Conservation (phyloP, 1,140 invertebrate genomes). For the Philotrypesis tridentata region DNA sequence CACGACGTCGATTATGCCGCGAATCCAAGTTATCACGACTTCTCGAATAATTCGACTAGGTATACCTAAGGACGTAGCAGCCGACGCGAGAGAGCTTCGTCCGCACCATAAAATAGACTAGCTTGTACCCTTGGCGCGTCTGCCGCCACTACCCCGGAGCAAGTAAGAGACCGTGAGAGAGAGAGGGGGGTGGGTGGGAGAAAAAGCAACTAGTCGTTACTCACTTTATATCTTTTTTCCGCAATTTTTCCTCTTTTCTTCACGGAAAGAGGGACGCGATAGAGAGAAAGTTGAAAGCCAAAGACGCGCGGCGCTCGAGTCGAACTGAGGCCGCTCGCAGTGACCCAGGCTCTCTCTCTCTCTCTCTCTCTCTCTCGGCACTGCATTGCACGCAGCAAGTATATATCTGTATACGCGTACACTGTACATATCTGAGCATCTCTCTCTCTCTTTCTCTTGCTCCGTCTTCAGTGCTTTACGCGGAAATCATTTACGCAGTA, state of each 20-base stretch:
- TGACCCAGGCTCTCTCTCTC: background rate
- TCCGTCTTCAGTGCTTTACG: slow-evolving; percentile 37
- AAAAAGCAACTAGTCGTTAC: background rate
- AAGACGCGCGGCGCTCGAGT: background rate
- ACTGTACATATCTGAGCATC: background rate
- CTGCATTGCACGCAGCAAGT: no score
- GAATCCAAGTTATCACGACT: slow-evolving; percentile 45
- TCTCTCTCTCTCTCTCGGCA: no score
- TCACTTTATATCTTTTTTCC: background rate
- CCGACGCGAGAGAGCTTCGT: background rate
- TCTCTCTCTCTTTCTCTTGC: slow-evolving; percentile 13
- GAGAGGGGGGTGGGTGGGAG: no score
- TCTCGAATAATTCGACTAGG: slow-evolving; percentile 43
- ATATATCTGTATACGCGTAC: no score
- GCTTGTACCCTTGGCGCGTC: background rate
- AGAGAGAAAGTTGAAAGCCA: background rate
- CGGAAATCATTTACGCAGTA: slow-evolving; percentile 50
- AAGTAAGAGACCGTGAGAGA: no score
- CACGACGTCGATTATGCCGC: slow-evolving; percentile 37
- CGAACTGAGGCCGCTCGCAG: background rate
- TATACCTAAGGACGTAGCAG: background rate
- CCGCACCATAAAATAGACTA: slow-evolving; percentile 29
- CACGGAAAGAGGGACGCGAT: background rate
- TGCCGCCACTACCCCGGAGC: no score
- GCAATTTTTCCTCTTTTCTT: slow-evolving; percentile 3